Conservation (phyloP, 2,888 invertebrate genomes). For the Steinernema carpocapsae region DNA sequence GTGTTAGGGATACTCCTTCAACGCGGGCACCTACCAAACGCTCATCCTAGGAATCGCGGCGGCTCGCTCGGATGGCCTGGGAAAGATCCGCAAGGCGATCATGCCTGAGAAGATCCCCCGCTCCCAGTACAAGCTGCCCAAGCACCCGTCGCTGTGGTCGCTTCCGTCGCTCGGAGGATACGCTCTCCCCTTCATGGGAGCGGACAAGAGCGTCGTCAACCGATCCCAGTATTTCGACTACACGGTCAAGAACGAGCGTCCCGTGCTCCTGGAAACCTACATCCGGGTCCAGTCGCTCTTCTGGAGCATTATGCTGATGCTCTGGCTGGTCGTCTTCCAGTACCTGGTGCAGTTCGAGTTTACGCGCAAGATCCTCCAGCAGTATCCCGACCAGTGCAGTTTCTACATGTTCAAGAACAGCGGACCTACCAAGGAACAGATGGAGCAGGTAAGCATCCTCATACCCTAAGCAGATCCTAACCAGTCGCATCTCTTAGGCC, state of each 20-base stretch:
- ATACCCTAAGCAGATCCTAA: not conserved
- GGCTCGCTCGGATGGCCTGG: conserved; percentile 59
- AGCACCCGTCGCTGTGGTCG: conserved; percentile 55
- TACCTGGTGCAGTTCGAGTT: conserved; percentile 75
- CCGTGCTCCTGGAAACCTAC: conserved; percentile 76
- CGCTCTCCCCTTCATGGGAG: conserved; percentile 78
- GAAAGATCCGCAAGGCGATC: conserved; percentile 57
- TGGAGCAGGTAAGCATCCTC: conserved; percentile 55
- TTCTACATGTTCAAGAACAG: conserved; percentile 74
- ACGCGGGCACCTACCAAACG: conserved; percentile 90
- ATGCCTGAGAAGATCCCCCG: conserved; percentile 62
- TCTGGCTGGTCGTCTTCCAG: conserved; percentile 72
- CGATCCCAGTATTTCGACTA: conserved; percentile 81
- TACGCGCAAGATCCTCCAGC: conserved; percentile 77
- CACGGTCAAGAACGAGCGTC: conserved; percentile 77
- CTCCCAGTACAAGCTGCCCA: conserved; percentile 48
- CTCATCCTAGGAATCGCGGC: conserved; percentile 78
- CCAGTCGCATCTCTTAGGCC: conserved; percentile 67
- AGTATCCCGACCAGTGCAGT: conserved; percentile 79
- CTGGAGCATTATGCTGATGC: conserved; percentile 72
- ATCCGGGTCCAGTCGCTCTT: conserved; percentile 75
- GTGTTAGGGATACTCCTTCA: conserved; percentile 74
- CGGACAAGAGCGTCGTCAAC: conserved; percentile 72
- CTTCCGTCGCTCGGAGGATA: conserved; percentile 72
- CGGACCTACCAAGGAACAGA: conserved; percentile 73